Evolutionary conservation across 1,140 invertebrate genomes (phyloP).

Genomic region (Arion vulgaris): DNA sequence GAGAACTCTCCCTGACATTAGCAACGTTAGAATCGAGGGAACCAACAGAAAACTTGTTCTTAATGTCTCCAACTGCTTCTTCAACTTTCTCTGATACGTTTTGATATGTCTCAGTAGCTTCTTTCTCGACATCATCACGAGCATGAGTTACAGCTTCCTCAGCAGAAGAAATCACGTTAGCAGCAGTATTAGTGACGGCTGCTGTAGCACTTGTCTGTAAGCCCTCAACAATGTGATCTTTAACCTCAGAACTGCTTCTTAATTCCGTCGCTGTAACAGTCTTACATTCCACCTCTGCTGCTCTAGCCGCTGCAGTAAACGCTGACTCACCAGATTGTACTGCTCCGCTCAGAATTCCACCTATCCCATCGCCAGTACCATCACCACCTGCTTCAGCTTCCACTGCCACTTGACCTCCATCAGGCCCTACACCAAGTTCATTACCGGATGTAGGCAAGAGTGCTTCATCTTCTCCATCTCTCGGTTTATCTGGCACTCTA

Average conservation of each 20-base stretch:
- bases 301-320: neutral
- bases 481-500: constrained; percentile 3
- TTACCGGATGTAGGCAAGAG: constrained; percentile 1
- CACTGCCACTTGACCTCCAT: neutral
- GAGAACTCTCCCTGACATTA: neutral
- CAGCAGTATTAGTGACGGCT: neutral
- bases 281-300: neutral
- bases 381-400: constrained; percentile 5
- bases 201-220: neutral
- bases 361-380: neutral
- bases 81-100: neutral
- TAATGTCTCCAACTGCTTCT: neutral
- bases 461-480: constrained; percentile 18
- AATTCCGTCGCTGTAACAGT: neutral
- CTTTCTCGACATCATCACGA: neutral
- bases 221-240: neutral
- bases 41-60: too few species aligned
- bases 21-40: neutral
- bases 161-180: neutral
- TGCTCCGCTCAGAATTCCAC: neutral
- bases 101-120: neutral
- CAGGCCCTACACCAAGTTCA: neutral
- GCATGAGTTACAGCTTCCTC: neutral
- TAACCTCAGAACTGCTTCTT: neutral
- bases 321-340: neutral